Percentiles rank a stretch among this genome's conserved stretches.
Conservation (phyloP, 1,140 invertebrate species). For the Micrasema longulum region DNA sequence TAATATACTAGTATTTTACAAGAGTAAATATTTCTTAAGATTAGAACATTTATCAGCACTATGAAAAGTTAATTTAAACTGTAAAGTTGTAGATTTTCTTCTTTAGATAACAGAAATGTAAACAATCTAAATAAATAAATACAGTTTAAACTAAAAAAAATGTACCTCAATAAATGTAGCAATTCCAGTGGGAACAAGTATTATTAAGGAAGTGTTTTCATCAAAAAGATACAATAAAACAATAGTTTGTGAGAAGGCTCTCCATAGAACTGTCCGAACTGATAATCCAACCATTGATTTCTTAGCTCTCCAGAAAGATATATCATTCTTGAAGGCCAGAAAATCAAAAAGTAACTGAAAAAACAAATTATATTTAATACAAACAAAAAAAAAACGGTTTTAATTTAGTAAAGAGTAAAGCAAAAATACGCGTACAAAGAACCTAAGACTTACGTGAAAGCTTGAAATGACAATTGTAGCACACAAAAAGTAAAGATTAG, state of each 20-base stretch:
- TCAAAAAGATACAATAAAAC: constrained; percentile 95
- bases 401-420: too few relatives aligned
- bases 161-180: constrained; percentile 87
- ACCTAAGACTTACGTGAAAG: constrained; percentile 84
- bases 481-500: constrained; percentile 92
- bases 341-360: constrained; percentile 95
- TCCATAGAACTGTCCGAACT: constrained; percentile 89
- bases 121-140: too few relatives aligned
- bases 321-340: constrained; percentile 97
- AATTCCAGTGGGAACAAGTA: constrained; percentile 89
- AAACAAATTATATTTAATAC: constrained; percentile 4
- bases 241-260: constrained; percentile 92
- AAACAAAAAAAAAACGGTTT: too few relatives aligned
- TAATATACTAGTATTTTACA: too few relatives aligned
- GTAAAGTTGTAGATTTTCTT: too few relatives aligned
- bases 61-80: too few relatives aligned
- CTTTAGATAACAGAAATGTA: too few relatives aligned
- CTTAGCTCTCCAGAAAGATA: constrained; percentile 91
- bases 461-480: constrained; percentile 92
- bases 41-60: too few relatives aligned
- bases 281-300: constrained; percentile 91
- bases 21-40: too few relatives aligned
- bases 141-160: neutral
- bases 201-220: constrained; percentile 90
- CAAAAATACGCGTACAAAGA: too few relatives aligned